phyloP scores from a whole-genome alignment of 2,888 invertebrate genomes.

The Apamea sordens region DNA sequence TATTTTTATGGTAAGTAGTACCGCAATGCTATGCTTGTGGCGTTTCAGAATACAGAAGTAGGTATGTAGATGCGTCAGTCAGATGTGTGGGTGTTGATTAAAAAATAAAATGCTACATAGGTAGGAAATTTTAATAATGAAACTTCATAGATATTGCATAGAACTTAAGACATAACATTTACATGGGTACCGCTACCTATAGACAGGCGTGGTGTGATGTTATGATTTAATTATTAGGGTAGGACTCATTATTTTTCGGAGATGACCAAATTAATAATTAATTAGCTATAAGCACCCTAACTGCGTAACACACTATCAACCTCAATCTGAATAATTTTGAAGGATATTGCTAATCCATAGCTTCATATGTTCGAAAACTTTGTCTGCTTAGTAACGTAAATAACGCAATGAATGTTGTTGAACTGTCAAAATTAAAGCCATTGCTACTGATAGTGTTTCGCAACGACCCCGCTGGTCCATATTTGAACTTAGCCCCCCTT shows the following conservation, averaged over 20 bases:
- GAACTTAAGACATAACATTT: background rate
- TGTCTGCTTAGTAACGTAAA: too few relatives aligned
- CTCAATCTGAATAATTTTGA: too few relatives aligned
- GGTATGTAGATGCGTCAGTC: background rate
- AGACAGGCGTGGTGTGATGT: background rate
- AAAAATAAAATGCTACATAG: background rate
- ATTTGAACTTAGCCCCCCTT: background rate
- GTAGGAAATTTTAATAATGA: background rate
- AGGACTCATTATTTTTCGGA: background rate
- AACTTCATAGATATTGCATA: too few relatives aligned
- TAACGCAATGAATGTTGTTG: too few relatives aligned
- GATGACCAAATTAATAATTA: background rate
- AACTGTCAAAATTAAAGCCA: too few relatives aligned
- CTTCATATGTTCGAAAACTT: too few relatives aligned
- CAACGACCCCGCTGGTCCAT: too few relatives aligned
- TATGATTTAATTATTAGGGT: background rate
- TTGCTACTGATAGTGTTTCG: too few relatives aligned
- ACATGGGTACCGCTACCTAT: background rate
- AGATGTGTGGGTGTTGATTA: background rate
- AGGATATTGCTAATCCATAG: too few relatives aligned
- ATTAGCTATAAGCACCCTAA: background rate
- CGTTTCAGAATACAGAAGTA: constrained; percentile 20
- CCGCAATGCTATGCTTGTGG: constrained; percentile 37
- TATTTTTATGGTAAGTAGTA: constrained; percentile 58
- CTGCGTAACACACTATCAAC: too few relatives aligned